phyloP scores from a whole-genome alignment of 2,113 vertebrate genomes.

The Anarrhichthys ocellatus region DNA sequence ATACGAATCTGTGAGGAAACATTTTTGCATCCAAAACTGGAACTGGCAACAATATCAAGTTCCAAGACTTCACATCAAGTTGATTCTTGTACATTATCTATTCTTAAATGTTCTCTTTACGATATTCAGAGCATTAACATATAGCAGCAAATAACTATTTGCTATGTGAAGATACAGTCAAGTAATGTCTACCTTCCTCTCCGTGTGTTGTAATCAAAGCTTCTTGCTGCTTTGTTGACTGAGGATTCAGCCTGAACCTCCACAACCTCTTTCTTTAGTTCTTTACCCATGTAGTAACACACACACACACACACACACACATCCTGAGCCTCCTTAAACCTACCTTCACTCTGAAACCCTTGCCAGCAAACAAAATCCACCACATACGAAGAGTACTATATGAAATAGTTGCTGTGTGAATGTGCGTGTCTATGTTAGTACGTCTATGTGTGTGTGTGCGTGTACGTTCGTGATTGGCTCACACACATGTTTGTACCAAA shows the following conservation, averaged over 20 bases:
- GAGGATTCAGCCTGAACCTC: background rate
- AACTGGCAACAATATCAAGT: background rate
- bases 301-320: constrained; percentile 3
- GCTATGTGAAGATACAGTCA: no score
- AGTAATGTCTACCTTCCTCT: no score
- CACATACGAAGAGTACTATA: constrained; percentile 37
- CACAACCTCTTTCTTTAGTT: background rate
- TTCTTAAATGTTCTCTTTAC: background rate
- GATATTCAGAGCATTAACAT: no score
- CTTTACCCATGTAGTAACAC: constrained; percentile 2
- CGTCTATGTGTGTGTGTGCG: background rate
- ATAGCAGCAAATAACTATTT: no score
- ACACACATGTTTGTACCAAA: constrained; percentile 36
- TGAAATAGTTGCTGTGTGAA: constrained; percentile 22
- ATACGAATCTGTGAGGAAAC: constrained; percentile 33
- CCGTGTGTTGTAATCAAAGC: no score
- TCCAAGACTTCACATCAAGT: constrained; percentile 22
- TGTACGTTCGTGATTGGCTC: background rate
- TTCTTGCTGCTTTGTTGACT: background rate
- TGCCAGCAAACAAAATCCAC: constrained; percentile 63
- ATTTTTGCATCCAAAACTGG: constrained; percentile 30
- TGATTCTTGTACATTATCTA: background rate
- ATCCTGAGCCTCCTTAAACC: constrained; percentile 24
- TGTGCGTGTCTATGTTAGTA: background rate
- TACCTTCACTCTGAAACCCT: constrained; percentile 31